Evolutionary conservation across 2,113 vertebrate species (phyloP), one percentile per base, ranked within the genome.

Genomic region (Pleuronectes platessa): DNA sequence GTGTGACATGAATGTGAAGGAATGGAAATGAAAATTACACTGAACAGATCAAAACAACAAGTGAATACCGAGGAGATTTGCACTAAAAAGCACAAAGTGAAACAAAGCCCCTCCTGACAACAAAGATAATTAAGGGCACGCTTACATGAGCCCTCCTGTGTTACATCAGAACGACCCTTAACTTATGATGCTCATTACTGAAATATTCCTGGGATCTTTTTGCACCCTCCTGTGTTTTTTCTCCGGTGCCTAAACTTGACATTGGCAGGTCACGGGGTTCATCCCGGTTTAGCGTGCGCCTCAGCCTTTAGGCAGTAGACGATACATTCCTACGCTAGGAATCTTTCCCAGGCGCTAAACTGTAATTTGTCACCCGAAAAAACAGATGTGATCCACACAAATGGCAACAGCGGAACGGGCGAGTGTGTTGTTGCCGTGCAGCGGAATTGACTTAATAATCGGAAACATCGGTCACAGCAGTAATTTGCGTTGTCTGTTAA

Each of bases 131-230:
- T 17, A 3, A 17, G 4, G 20, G 21, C 55, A 40, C 37, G 51
- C 0, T 62, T 13, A 3, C 27, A 7, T 17, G 56, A 17, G 10
- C 5, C 20, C 14, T 61, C 47, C 0, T 13, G 14, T 10, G 65
- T 74, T 56, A 78, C 60, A 71, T 24, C 35, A 10, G 31, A 1
- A 27, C 3, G 18, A n/a, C 11, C 12, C 35, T 4, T 31, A 45
- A 82, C 74, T 67, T 37, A 79, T 27, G 72, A 61, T 54, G 67
- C 13, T 79, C 61, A 71, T 71, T 74, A 68, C 10, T 71, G 23
- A 74, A 71, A 56, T 74, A 63, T 78, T 65, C 18, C 31, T 0
- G 26, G 23, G 37, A 55, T 24, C 24, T 20, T 73, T 66, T 78
- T 21, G 27, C 70, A 83, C 73, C 67, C 35, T 31, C 15, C 37